Base-by-base conservation (phyloP, 2,797 vertebrate species). In the Rhinoraja longicauda region DNA sequence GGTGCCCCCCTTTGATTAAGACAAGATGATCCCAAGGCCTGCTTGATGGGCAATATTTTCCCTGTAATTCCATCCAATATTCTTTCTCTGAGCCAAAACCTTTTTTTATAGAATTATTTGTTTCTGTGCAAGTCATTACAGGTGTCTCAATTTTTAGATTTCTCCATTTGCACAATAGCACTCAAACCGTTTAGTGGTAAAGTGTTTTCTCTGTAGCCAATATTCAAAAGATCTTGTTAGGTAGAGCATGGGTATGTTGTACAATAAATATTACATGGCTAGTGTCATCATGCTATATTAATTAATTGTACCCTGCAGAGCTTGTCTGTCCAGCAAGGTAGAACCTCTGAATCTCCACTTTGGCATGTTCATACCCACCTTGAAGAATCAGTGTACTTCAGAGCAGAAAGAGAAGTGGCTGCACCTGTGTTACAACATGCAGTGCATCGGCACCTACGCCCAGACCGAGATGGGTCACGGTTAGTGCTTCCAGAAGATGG, bases 401-500 rank as follows among this genome's bases (percentile, higher is more conserved):
- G 95, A 98, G 95, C 99, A 99, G 97, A 94, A 95, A 94, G 94
- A 96, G 96, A 98, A 98, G 95, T 99, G 98, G 98, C 95, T 98
- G 95, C 96, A 95, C 86, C 95, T 97, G 94, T 94, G 96, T 93
- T 57, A 78, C 94, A 97, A 95, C 95, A 95, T 95, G 95, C 94
- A 97, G 95, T 97, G 95, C 95, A 59, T 98, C 95, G 98, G 99
- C 96, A 99, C 98, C 90, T 99, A 99, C 94, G 98, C 98, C 95
- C 99, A 99, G 96, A 99, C 98, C 93, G 98, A 99, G 95, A 75
- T 99, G 96, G 99, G 98, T 94, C 99, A 99, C 96, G 97, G 98
- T 99, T 96, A 99, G 98, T 99, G 96, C 93, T 45, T 86, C 13
- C 75, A 39, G 17, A 53, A 77, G 84, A 75, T 15, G 90, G 29